Percentiles rank a stretch among this genome's conserved stretches.
Evolutionary conservation across 35 echinoderm and acorn worm genomes (phyloP).

Genomic region (Holothuria glaberrima): DNA sequence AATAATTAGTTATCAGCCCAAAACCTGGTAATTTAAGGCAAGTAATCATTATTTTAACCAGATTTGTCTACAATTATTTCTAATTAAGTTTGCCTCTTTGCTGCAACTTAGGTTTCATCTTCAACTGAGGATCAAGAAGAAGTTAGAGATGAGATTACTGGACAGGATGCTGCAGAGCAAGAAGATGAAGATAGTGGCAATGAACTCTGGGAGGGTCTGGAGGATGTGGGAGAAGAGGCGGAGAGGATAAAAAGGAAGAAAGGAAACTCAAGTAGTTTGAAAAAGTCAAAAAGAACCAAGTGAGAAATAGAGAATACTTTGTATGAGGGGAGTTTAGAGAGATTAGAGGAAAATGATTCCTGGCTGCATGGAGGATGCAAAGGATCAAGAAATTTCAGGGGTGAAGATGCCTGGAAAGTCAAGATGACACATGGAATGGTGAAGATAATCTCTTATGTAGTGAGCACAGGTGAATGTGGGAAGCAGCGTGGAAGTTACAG

Average conservation of each 20-base stretch:
- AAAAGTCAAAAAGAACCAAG: not conserved
- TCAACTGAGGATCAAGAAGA: constrained; percentile 27
- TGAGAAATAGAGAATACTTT: not conserved
- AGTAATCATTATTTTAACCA: not conserved
- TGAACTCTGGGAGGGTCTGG: constrained; percentile 68
- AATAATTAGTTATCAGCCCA: not conserved
- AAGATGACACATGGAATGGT: too few species aligned
- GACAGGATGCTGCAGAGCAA: constrained; percentile 9
- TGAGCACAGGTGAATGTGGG: too few species aligned
- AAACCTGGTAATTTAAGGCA: not conserved
- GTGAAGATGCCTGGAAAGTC: too few species aligned
- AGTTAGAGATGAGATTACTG: not conserved
- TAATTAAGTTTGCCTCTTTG: not conserved
- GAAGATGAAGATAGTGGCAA: constrained; percentile 59
- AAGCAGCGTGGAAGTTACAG: too few species aligned
- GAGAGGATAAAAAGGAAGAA: not conserved
- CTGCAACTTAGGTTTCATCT: not conserved
- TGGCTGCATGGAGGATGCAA: too few species aligned
- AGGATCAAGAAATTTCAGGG: too few species aligned
- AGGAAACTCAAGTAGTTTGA: not conserved
- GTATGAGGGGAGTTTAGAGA: too few species aligned
- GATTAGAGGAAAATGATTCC: too few species aligned
- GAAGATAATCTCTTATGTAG: too few species aligned
- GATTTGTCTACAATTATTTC: not conserved
- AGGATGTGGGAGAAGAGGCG: constrained; percentile 37